Percentiles rank a stretch among this genome's conserved stretches.
Evolutionary conservation across 2,888 invertebrate genomes (phyloP).

Genomic region (Philaethria dido): DNA sequence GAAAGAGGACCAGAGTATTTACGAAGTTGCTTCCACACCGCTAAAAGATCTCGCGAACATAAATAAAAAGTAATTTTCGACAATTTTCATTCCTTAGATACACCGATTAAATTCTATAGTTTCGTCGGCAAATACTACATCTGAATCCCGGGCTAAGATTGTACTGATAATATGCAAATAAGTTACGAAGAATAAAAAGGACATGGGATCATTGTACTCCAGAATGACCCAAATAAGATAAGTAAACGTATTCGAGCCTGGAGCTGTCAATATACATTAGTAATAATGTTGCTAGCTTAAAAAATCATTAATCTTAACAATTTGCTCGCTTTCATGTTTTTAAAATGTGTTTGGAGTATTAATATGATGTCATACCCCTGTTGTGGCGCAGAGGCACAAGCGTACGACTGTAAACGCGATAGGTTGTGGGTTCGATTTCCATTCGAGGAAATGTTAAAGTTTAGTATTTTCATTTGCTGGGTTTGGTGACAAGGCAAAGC

Average conservation of each 20-base stretch:
- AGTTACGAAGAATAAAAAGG: conserved; percentile 74
- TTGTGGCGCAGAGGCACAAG: neutral
- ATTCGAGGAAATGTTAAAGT: too few species aligned
- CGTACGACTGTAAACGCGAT: too few species aligned
- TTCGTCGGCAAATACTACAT: conserved; percentile 76
- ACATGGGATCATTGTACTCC: conserved; percentile 72
- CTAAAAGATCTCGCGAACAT: neutral
- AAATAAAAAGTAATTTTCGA: conserved; percentile 15
- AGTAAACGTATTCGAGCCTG: conserved; percentile 61
- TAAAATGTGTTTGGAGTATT: conserved; percentile 8
- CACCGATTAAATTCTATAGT: conserved; percentile 58
- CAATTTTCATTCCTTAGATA: conserved; percentile 47
- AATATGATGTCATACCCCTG: neutral
- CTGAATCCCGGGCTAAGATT: conserved; percentile 74
- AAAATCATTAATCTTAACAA: conserved; percentile 49
- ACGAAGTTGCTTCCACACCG: neutral
- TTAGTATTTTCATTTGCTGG: too few species aligned
- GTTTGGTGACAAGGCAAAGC: too few species aligned
- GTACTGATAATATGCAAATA: conserved; percentile 79
- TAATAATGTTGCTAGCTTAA: conserved; percentile 64
- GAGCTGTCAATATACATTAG: conserved; percentile 77
- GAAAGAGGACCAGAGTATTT: neutral
- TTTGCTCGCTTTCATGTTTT: conserved; percentile 26
- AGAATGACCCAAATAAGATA: conserved; percentile 80
- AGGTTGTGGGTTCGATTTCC: too few species aligned